Conservation (phyloP, 2,888 invertebrate genomes). For the Dasysyrphus tricinctus region DNA sequence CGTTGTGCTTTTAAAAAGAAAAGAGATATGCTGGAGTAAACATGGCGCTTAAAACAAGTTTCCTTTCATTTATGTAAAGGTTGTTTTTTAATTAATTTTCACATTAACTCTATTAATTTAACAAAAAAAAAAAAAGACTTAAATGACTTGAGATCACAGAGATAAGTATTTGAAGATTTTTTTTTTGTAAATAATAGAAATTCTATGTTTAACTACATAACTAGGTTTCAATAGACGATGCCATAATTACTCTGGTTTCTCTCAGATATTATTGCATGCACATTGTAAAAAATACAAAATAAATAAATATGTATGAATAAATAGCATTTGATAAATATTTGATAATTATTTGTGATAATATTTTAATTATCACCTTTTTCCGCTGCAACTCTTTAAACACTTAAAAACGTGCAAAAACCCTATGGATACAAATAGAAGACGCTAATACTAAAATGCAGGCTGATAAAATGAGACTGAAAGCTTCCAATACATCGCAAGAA, state of each 20-base stretch:
- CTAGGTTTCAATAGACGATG: conserved; percentile 29
- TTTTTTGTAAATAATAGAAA: not conserved
- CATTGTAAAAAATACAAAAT: conserved; percentile 41
- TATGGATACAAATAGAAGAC: conserved; percentile 31
- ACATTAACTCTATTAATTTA: not conserved
- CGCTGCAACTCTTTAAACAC: conserved; percentile 40
- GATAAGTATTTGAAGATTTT: conserved; percentile 7
- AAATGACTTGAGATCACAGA: not conserved
- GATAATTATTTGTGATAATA: conserved; percentile 24
- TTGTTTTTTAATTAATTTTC: not conserved
- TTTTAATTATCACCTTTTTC: conserved; percentile 49
- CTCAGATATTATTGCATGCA: conserved; percentile 60
- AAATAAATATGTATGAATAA: conserved; percentile 28
- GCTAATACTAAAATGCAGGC: conserved; percentile 16
- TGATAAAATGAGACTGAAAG: not conserved
- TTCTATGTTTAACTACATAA: conserved; percentile 6
- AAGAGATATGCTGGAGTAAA: conserved; percentile 67
- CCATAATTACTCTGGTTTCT: conserved; percentile 65
- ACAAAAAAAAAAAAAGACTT: not conserved
- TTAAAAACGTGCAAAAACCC: not conserved
- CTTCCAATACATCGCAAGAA: conserved; percentile 18
- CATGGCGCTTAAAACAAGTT: conserved; percentile 41
- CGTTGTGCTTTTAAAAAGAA: conserved; percentile 54
- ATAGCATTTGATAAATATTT: conserved; percentile 1
- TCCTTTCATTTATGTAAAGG: conserved; percentile 16